Evolutionary conservation across 2,797 vertebrate species (phyloP).

Genomic region (Diceros bicornis): DNA sequence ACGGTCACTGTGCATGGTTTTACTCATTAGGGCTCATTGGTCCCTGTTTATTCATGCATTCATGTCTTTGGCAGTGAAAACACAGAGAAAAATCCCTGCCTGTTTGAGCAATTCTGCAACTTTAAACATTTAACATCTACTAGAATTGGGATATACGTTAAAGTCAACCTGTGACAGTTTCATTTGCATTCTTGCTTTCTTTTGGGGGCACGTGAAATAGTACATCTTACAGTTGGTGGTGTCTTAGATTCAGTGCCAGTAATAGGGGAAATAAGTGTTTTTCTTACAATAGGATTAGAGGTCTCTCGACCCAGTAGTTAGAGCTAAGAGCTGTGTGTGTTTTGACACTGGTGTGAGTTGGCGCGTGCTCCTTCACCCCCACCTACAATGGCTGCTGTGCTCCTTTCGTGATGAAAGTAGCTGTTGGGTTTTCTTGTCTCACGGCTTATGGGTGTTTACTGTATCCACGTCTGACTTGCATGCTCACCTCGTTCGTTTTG

Average conservation of each 20-base stretch:
- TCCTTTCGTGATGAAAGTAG: not conserved
- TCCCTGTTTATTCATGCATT: not conserved
- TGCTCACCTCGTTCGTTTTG: not conserved
- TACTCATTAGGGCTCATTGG: not conserved
- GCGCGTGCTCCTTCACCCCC: no score
- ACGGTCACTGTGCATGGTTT: accelerated
- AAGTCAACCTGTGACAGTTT: not conserved
- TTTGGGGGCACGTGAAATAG: not conserved
- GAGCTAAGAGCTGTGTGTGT: not conserved
- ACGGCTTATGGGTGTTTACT: not conserved
- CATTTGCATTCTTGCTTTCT: not conserved
- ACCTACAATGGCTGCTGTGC: not conserved
- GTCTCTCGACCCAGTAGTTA: not conserved
- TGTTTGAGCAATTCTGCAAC: not conserved
- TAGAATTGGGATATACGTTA: not conserved
- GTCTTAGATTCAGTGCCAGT: not conserved
- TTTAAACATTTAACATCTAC: not conserved
- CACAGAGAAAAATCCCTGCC: not conserved
- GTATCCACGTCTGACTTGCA: not conserved
- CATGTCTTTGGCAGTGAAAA: not conserved
- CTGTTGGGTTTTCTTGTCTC: slow-evolving; percentile 15
- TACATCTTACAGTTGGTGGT: not conserved
- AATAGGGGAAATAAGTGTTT: not conserved
- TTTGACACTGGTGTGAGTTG: not conserved
- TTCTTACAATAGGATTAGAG: not conserved